Percentiles rank a stretch among this genome's conserved stretches.
Evolutionary conservation across 2,888 invertebrate species (phyloP).

Genomic region (Acrobasis repandana): DNA sequence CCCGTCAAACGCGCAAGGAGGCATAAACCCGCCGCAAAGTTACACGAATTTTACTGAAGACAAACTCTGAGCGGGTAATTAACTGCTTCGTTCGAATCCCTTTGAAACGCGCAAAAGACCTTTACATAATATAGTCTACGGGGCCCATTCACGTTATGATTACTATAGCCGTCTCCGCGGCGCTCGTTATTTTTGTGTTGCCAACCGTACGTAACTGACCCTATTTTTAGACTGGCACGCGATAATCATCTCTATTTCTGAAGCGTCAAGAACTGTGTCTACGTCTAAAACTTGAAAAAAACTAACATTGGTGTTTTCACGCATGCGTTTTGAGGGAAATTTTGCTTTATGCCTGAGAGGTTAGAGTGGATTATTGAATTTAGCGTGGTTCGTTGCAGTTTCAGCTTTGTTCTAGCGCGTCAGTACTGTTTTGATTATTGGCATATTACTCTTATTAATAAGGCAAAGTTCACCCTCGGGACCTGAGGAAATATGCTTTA

Average conservation of each 20-base stretch:
- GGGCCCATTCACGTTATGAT: constrained; percentile 70
- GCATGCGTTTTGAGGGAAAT: constrained; percentile 18
- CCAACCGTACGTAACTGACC: constrained; percentile 74
- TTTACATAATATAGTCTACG: constrained; percentile 71
- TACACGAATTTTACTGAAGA: constrained; percentile 45
- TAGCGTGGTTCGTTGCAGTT: constrained; percentile 6
- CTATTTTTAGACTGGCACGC: constrained; percentile 40
- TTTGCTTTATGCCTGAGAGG: constrained; percentile 24
- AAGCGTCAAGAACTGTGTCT: constrained; percentile 25
- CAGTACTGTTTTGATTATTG: constrained; percentile 19
- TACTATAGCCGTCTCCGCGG: constrained; percentile 62
- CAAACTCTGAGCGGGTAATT: constrained; percentile 63
- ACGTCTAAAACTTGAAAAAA: constrained; percentile 19
- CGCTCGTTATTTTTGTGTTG: constrained; percentile 81
- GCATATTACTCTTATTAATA: constrained; percentile 22
- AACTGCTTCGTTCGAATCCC: constrained; percentile 62
- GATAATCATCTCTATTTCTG: constrained; percentile 39
- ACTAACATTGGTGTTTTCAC: background rate
- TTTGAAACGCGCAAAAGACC: constrained; percentile 73
- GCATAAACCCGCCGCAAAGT: constrained; percentile 46
- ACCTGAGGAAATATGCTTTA: too few relatives aligned
- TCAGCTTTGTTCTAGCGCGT: constrained; percentile 18
- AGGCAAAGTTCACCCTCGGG: constrained; percentile 5
- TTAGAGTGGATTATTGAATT: constrained; percentile 20
- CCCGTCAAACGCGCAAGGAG: constrained; percentile 32